Conservation (phyloP, 1,140 invertebrate species). For the Drosophila arawakana region DNA sequence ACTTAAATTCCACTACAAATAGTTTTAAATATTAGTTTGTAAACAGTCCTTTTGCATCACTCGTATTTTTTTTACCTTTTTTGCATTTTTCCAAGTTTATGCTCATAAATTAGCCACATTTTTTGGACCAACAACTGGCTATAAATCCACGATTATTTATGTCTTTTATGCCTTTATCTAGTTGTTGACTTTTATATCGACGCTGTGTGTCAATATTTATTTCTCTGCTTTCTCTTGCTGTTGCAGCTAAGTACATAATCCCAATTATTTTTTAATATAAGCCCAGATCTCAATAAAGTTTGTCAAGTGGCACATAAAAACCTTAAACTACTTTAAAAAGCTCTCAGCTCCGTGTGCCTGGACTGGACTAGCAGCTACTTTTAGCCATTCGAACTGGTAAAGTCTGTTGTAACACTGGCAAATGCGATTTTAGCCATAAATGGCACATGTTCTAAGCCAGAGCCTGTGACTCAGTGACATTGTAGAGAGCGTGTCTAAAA, state of each 20-base stretch:
- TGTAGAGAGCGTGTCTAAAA: slow-evolving; percentile 57
- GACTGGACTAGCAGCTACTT: slow-evolving; percentile 11
- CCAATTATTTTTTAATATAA: slow-evolving; percentile 8
- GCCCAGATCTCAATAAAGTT: slow-evolving; percentile 19
- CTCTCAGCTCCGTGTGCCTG: slow-evolving; percentile 30
- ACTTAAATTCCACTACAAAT: too few species aligned
- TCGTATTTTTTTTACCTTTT: not conserved
- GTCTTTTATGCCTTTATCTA: not conserved
- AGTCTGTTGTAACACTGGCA: slow-evolving; percentile 36
- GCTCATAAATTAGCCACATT: not conserved
- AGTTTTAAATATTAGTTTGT: too few species aligned
- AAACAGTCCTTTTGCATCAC: too few species aligned
- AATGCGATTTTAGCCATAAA: slow-evolving; percentile 69
- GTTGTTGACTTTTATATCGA: not conserved
- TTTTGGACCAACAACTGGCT: not conserved
- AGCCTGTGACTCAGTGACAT: slow-evolving; percentile 68
- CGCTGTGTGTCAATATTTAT: not conserved
- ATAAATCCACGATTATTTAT: slow-evolving; percentile 11
- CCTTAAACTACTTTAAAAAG: slow-evolving; percentile 55
- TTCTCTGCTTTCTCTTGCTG: not conserved
- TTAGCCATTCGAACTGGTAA: slow-evolving; percentile 34
- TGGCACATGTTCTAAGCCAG: slow-evolving; percentile 46
- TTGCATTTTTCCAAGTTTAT: too few species aligned
- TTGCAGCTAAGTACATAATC: slow-evolving; percentile 8
- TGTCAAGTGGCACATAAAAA: slow-evolving; percentile 51